These are phyloP conservation scores for Remorina albescens DNA, from an alignment of 2,797 vertebrate genomes.

Conservation along the genomic window DNA sequence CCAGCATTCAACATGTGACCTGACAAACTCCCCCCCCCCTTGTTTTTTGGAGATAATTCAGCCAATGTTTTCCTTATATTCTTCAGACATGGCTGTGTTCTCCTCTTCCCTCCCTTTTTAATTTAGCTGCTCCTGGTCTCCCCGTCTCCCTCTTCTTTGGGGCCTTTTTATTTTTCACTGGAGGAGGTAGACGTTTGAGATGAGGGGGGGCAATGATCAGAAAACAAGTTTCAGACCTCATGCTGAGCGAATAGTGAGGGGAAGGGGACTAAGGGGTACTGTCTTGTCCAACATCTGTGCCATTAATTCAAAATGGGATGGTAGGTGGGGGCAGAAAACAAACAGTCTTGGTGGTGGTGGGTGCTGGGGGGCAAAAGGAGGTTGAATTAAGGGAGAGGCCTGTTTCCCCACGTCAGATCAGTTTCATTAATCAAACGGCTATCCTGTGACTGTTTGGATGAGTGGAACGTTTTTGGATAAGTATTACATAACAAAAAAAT, in stretches of 20 bases:
- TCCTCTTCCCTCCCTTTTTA: conserved; percentile 69
- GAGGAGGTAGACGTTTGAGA: conserved; percentile 61
- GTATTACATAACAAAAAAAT: not conserved
- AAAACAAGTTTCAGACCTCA: conserved; percentile 89
- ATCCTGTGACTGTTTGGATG: conserved; percentile 59
- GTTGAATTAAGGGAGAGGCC: conserved; percentile 58
- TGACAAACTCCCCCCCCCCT: conserved; percentile 69
- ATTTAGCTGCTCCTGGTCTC: conserved; percentile 67
- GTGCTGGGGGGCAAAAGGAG: conserved; percentile 51
- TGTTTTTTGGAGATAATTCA: conserved; percentile 78
- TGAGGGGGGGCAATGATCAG: conserved; percentile 84
- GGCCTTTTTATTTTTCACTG: conserved; percentile 43
- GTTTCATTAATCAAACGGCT: conserved; percentile 77
- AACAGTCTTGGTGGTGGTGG: conserved; percentile 49
- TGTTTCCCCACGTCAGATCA: conserved; percentile 68
- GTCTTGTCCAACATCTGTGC: conserved; percentile 87
- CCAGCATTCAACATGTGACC: conserved; percentile 55
- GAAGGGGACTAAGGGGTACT: conserved; percentile 81
- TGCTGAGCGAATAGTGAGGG: conserved; percentile 84
- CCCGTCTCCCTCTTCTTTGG: conserved; percentile 66
- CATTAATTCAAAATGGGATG: conserved; percentile 81
- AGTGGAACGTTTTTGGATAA: conserved; percentile 24
- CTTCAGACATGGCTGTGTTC: conserved; percentile 74
- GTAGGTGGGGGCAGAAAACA: conserved; percentile 66
- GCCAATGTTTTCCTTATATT: conserved; percentile 77